A percentile compares a stretch with the other conserved stretches of the same genome.
Evolutionary conservation across 2,113 vertebrate species (phyloP).

Genomic region (Pachycephala philippinensis): DNA sequence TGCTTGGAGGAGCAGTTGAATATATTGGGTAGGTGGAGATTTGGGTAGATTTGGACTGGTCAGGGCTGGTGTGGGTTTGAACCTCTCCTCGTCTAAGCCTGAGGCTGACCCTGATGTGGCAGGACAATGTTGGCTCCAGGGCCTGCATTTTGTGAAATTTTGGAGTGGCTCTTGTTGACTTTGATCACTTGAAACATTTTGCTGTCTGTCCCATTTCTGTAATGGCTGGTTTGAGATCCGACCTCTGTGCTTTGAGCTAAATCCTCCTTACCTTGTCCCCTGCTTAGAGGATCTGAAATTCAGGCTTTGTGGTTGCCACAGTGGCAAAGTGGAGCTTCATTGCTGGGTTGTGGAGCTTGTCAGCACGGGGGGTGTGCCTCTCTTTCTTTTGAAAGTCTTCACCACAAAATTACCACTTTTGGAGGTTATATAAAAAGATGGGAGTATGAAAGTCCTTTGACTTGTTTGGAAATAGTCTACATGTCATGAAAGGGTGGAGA

Average conservation of each 20-base stretch:
- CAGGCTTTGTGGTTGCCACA: slow-evolving; percentile 55
- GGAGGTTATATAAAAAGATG: slow-evolving; percentile 8
- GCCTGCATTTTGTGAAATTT: background rate
- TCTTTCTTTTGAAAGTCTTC: background rate
- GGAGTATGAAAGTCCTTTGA: background rate
- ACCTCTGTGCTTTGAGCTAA: background rate
- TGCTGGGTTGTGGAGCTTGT: background rate
- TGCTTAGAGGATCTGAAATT: background rate
- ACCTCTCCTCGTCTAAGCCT: background rate
- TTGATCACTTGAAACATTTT: background rate
- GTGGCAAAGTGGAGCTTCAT: background rate
- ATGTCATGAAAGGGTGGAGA: slow-evolving; percentile 13
- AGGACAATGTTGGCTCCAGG: background rate
- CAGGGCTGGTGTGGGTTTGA: background rate
- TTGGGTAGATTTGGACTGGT: background rate
- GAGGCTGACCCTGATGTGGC: background rate
- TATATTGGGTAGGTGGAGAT: background rate
- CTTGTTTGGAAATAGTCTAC: background rate
- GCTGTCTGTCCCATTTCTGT: background rate
- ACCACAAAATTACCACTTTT: slow-evolving; percentile 47
- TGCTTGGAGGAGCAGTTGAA: background rate
- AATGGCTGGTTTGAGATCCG: background rate
- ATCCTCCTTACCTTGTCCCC: background rate
- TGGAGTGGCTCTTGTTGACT: background rate
- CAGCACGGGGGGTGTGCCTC: background rate